Conservation (phyloP, 2,113 vertebrate species). For the Mohoua ochrocephala region DNA sequence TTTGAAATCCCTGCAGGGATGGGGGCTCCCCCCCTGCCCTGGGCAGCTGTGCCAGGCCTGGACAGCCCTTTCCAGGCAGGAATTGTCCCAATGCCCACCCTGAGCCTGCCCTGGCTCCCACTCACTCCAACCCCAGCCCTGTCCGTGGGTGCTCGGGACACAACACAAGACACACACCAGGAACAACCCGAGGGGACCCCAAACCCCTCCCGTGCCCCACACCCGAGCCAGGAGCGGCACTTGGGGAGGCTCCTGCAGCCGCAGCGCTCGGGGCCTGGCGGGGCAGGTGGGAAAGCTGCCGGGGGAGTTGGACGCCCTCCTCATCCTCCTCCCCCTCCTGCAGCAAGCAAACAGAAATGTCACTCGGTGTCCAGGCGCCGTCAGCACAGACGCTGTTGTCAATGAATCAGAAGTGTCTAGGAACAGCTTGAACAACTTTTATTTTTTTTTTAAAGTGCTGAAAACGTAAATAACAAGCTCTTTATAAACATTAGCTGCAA, state of each 20-base stretch:
- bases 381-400: constrained; percentile 59
- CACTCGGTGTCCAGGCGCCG: constrained; percentile 3
- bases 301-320: neutral
- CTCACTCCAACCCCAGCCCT: rapidly evolving
- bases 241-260: neutral
- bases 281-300: neutral
- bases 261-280: neutral
- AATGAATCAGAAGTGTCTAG: constrained; percentile 45
- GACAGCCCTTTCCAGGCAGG: neutral
- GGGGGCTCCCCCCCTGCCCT: neutral
- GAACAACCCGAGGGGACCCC: neutral
- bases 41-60: neutral
- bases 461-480: constrained; percentile 77
- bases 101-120: neutral
- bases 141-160: rapidly evolving
- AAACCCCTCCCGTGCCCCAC: rapidly evolving
- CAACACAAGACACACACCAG: rapidly evolving
- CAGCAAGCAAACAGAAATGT: neutral
- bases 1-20: neutral
- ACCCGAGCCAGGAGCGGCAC: neutral
- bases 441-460: constrained; percentile 75
- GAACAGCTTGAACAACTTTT: constrained; percentile 70
- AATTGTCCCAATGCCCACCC: neutral
- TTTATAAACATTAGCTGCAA: constrained; percentile 72
- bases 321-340: neutral